phyloP scores from a whole-genome alignment of 2,888 invertebrate species.

The Ennomos quercinarius region DNA sequence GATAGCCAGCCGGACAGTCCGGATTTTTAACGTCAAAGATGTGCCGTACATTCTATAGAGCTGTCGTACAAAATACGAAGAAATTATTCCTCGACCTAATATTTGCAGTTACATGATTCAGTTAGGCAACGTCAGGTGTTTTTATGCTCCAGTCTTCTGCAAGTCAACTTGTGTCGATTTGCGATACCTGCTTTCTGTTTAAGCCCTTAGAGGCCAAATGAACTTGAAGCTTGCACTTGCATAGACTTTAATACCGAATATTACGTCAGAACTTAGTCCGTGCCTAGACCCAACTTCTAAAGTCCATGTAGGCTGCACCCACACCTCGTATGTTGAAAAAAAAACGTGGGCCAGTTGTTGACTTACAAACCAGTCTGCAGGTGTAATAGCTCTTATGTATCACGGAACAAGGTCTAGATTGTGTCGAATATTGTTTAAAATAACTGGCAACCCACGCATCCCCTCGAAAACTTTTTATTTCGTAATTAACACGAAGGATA shows the following conservation, averaged over 20 bases:
- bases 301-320: conserved; percentile 73
- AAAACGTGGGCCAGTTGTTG: conserved; percentile 69
- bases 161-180: background rate
- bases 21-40: no score
- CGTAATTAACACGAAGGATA: conserved; percentile 67
- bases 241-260: conserved; percentile 46
- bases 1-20: no score
- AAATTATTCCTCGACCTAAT: no score
- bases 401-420: conserved; percentile 44
- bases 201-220: background rate
- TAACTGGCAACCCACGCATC: conserved; percentile 60
- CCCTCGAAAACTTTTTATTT: conserved; percentile 65
- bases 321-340: conserved; percentile 66
- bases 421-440: conserved; percentile 6
- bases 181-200: background rate
- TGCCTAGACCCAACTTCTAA: conserved; percentile 61
- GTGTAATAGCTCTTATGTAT: conserved; percentile 40
- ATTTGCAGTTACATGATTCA: no score
- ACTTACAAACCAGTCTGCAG: conserved; percentile 43
- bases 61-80: no score
- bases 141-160: background rate
- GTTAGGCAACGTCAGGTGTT: no score
- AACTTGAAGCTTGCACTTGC: conserved; percentile 2
- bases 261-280: conserved; percentile 62
- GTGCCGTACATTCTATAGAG: no score